Evolutionary conservation across 2,888 invertebrate genomes (phyloP).

Genomic region (Esperia sulphurella): DNA sequence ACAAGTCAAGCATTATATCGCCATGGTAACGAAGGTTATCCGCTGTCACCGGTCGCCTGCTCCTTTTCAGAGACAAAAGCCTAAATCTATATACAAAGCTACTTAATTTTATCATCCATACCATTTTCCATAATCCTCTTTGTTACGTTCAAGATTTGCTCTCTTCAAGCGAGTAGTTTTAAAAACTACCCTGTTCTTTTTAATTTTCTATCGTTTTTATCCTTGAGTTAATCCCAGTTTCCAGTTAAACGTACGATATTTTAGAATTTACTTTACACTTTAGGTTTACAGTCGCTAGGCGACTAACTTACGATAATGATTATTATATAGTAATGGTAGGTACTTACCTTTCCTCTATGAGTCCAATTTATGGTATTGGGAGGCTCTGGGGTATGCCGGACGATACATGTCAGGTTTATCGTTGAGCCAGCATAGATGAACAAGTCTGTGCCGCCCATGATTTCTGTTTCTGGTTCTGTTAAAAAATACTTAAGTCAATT

Average conservation of each 20-base stretch:
- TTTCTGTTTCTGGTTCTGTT: conserved; percentile 89
- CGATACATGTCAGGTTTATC: conserved; percentile 92
- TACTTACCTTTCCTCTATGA: conserved; percentile 85
- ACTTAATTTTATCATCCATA: no score
- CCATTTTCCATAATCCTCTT: no score
- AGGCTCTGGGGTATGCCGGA: conserved; percentile 90
- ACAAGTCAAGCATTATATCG: no score
- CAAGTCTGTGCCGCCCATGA: conserved; percentile 89
- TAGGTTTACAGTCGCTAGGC: not conserved
- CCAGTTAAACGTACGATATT: conserved; percentile 2
- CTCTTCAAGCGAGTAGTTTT: no score
- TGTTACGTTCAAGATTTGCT: no score
- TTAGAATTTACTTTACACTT: conserved; percentile 1
- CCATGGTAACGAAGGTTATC: no score
- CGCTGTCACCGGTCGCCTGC: no score
- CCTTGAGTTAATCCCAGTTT: not conserved
- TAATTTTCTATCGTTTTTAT: not conserved
- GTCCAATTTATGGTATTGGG: conserved; percentile 91
- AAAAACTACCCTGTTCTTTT: not conserved
- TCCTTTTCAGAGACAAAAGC: no score
- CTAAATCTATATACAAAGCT: no score
- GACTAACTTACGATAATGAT: not conserved
- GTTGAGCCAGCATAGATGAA: conserved; percentile 93
- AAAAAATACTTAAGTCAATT: conserved; percentile 14
- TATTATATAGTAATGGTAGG: not conserved